Conservation (phyloP, 2,797 vertebrate species). For the Gallinago nigripennis region DNA sequence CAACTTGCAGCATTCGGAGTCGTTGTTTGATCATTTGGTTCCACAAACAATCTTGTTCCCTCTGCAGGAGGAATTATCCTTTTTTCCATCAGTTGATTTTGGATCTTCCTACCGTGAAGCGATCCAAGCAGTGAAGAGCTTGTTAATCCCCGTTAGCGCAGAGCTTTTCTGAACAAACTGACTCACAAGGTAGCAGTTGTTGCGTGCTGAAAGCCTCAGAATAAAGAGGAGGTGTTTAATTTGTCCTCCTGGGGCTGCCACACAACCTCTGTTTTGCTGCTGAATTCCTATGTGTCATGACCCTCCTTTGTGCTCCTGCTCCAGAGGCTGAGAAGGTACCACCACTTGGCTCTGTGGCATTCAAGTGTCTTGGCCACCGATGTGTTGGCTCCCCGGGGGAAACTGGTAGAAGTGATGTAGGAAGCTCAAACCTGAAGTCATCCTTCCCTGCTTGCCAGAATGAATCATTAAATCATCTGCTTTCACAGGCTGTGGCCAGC, state of each 20-base stretch:
- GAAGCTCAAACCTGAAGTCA: conserved; percentile 62
- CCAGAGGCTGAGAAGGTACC: not conserved
- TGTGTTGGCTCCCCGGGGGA: not conserved
- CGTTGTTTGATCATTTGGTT: not conserved
- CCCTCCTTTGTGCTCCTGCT: not conserved
- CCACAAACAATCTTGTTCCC: conserved; percentile 32
- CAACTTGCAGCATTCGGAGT: not conserved
- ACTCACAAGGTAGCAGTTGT: not conserved
- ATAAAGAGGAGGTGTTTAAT: not conserved
- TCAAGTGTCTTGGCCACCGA: not conserved
- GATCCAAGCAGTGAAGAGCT: conserved; percentile 28
- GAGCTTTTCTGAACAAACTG: not conserved
- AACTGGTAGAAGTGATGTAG: conserved; percentile 35
- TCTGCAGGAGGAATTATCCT: not conserved
- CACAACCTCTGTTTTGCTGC: not conserved
- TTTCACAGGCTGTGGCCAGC: conserved; percentile 16
- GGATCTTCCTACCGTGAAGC: not conserved
- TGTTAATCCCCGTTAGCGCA: not conserved
- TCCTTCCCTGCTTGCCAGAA: conserved; percentile 44
- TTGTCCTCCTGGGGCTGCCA: not conserved
- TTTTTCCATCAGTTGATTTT: conserved; percentile 53
- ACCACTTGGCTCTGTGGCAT: not conserved
- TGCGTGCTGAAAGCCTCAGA: not conserved
- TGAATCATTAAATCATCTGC: conserved; percentile 48
- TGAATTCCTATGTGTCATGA: not conserved